Conservation (phyloP, 2,113 vertebrate genomes). For the Muscicapa adusta region DNA sequence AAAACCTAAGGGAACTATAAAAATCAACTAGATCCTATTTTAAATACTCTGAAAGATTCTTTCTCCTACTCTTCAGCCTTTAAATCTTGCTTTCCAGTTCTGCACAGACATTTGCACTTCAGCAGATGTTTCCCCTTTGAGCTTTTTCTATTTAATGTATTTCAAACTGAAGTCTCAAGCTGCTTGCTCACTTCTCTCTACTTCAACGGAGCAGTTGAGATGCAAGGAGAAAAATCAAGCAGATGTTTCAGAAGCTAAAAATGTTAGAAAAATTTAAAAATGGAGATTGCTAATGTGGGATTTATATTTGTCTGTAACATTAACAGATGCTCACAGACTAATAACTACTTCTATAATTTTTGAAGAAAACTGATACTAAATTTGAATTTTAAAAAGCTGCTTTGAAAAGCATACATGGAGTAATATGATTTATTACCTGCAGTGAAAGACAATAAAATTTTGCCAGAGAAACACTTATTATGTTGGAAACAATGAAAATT, state of each 20-base stretch:
- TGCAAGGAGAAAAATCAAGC: slow-evolving; percentile 66
- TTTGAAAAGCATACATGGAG: not conserved
- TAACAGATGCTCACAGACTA: slow-evolving; percentile 70
- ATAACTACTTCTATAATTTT: slow-evolving; percentile 63
- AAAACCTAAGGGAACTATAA: not conserved
- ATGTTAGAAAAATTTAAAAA: slow-evolving; percentile 23
- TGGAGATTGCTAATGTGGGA: slow-evolving; percentile 56
- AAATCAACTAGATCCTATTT: not conserved
- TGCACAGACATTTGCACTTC: not conserved
- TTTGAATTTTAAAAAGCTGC: not conserved
- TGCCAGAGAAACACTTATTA: not conserved
- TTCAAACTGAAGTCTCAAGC: slow-evolving; percentile 55
- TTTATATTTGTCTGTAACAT: slow-evolving; percentile 65
- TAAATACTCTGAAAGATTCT: not conserved
- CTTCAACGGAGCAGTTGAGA: slow-evolving; percentile 44
- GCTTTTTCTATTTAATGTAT: slow-evolving; percentile 40
- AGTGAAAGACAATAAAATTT: not conserved
- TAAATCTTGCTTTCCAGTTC: not conserved
- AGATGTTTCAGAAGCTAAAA: slow-evolving; percentile 70
- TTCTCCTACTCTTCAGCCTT: not conserved
- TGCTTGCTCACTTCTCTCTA: slow-evolving; percentile 49
- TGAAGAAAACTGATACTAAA: slow-evolving; percentile 40
- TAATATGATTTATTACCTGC: slow-evolving; percentile 2
- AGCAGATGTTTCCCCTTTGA: slow-evolving; percentile 34
- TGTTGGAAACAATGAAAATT: not conserved